Percentiles rank a stretch among this genome's conserved stretches.
Evolutionary conservation across 2,113 vertebrate species (phyloP).

Genomic region (Rostratula benghalensis): DNA sequence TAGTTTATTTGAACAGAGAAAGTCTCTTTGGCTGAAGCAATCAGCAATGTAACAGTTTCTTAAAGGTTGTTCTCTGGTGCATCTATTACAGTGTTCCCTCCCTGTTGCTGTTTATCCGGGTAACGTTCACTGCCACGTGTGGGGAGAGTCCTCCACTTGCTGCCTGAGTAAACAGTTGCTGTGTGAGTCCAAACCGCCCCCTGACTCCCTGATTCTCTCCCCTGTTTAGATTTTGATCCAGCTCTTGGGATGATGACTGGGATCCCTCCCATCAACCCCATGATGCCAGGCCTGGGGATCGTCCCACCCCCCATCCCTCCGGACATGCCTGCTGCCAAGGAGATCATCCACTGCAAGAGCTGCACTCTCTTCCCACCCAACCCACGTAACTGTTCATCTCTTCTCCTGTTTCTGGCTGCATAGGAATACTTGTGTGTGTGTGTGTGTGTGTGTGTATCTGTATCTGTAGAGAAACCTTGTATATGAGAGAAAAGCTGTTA

Average conservation of each 20-base stretch:
- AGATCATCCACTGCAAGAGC: conserved; percentile 98
- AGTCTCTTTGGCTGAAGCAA: not conserved
- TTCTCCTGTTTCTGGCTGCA: not conserved
- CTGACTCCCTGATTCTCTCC: not conserved
- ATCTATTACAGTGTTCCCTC: not conserved
- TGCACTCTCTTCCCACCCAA: conserved; percentile 96
- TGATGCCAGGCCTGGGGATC: conserved; percentile 93
- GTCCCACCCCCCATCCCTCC: conserved; percentile 86
- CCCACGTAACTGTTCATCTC: conserved; percentile 81
- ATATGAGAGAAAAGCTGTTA: not conserved
- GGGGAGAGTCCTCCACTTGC: rapidly evolving
- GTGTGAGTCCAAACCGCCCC: not conserved
- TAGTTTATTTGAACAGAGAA: not conserved
- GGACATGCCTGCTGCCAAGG: conserved; percentile 88
- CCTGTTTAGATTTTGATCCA: conserved; percentile 87
- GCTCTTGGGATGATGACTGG: conserved; percentile 92
- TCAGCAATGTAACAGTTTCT: not conserved
- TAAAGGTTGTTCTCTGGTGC: not conserved
- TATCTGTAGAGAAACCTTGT: too few relatives aligned
- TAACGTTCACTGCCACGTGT: rapidly evolving
- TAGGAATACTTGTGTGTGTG: rapidly evolving
- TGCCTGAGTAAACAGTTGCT: not conserved
- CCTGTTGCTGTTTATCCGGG: not conserved
- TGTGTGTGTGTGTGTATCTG: rapidly evolving
- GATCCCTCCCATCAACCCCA: conserved; percentile 89